A percentile compares a stretch with the other conserved stretches of the same genome.
Evolutionary conservation across 1,140 invertebrate genomes (phyloP).

Genomic region (Scylla paramamosain): DNA sequence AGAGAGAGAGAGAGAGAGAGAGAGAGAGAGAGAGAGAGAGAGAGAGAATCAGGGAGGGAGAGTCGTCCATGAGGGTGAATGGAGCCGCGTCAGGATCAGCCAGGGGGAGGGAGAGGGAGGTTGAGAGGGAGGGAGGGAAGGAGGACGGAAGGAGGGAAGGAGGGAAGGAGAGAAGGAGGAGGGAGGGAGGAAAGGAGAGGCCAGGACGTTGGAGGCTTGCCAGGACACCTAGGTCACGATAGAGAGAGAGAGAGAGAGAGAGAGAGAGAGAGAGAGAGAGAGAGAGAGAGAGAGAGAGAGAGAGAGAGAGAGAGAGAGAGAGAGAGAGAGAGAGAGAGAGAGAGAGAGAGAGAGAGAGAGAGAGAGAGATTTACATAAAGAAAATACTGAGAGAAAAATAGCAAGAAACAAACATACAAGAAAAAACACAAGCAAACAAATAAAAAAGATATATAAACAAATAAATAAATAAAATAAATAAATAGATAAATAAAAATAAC

Average conservation of each 20-base stretch:
- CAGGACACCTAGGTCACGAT: not conserved
- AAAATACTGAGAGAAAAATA: not conserved
- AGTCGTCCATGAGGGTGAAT: not conserved
- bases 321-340: not conserved
- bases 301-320: constrained; percentile 36
- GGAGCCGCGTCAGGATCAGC: not conserved
- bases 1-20: not conserved
- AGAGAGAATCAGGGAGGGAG: not conserved
- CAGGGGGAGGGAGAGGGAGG: not conserved
- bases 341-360: not conserved
- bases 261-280: constrained; percentile 20
- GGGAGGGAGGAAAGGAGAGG: not conserved
- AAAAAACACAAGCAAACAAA: not conserved
- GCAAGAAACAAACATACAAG: not conserved
- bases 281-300: constrained; percentile 31
- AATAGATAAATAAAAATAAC: no score
- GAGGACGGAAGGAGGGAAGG: not conserved
- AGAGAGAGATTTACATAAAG: not conserved
- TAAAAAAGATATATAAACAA: not conserved
- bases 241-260: constrained; percentile 20
- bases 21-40: not conserved
- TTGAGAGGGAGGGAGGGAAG: not conserved
- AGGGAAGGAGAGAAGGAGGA: not conserved
- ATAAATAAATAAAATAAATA: not conserved
- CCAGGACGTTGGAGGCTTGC: not conserved